Base-by-base conservation (phyloP, 2,888 invertebrate genomes). In the Diarsia brunnea region DNA sequence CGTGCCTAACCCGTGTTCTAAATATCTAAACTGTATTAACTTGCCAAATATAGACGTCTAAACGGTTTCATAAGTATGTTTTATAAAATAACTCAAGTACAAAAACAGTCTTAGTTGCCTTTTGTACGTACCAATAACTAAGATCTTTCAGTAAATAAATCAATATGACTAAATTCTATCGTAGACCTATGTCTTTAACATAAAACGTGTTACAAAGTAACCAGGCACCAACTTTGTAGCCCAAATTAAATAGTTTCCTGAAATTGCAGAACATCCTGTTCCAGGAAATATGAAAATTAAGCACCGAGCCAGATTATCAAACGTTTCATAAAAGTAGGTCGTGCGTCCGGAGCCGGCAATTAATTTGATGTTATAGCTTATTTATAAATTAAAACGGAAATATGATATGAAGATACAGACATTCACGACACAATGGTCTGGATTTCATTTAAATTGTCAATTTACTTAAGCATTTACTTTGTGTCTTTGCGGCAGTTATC, bases 241-340 rank as follows among this genome's bases (percentile, higher is more conserved):
- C 5, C 11, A 31, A 38, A 31, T 38, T 8, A 0, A 64, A 64
- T 71, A 61, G 61, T n/a, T 53, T 45, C 14, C 24, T 24, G 12
- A 12, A 58, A 51, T 5, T 58, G 3, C 21, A 68, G 31, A 47
- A 51, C 31, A 31, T 68, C 45, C 24, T 24, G 16, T n/a, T 60
- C 19, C 38, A n/a, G 19, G 19, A 21, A 79, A 47, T 51, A 64
- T 27, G 68, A n/a, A 27, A 49, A 69, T 69, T n/a, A 55, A 69
- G 75, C 80, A 70, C n/a, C 61, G 45, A 38, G 75, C 79, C 69
- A 75, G 27, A 27, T 49, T 45, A 43, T 38, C 43, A 45, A 19
- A 51, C 61, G 16, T 55, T 64, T 51, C 11, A 31, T 58, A 45
- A 55, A 51, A 67, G 14, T 66, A 43, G 69, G 49, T 73, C 47